phyloP scores from a whole-genome alignment of 1,140 invertebrate species.

The Andrena cerasifolii region DNA sequence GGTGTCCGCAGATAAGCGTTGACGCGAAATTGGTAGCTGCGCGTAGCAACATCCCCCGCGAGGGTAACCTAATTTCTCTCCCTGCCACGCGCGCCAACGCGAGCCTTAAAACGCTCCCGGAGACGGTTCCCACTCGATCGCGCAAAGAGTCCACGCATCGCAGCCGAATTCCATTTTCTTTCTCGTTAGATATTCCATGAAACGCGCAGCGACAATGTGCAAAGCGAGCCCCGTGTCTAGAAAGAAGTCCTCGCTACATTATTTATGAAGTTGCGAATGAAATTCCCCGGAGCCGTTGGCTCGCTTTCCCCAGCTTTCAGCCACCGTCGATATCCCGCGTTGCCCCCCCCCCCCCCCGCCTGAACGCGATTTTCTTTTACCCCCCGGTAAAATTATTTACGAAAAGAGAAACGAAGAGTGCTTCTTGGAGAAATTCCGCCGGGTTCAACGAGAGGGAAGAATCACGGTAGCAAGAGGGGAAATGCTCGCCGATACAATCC shows the following conservation, averaged over 20 bases:
- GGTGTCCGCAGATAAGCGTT: neutral
- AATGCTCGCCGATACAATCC: conserved; percentile 11
- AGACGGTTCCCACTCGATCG: neutral
- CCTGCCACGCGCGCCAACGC: too few species aligned
- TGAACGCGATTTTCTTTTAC: too few species aligned
- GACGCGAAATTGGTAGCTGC: neutral
- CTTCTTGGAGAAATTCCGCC: too few species aligned
- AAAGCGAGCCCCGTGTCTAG: neutral
- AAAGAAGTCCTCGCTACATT: conserved; percentile 24
- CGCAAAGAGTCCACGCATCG: neutral
- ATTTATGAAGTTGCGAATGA: conserved; percentile 24
- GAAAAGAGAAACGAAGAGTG: too few species aligned
- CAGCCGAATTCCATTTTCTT: neutral
- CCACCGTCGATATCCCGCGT: neutral
- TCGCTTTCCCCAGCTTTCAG: neutral
- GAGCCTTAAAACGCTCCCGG: neutral
- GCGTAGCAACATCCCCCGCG: neutral
- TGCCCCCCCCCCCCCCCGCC: too few species aligned
- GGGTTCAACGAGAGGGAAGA: neutral
- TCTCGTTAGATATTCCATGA: conserved; percentile 18
- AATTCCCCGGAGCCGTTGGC: neutral
- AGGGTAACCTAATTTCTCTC: neutral
- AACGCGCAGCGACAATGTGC: neutral
- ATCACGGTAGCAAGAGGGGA: neutral
- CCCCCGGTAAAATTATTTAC: neutral